Evolutionary conservation across 2,797 vertebrate genomes (phyloP), one percentile per base, ranked within the genome.

Genomic region (Macropodus opercularis): DNA sequence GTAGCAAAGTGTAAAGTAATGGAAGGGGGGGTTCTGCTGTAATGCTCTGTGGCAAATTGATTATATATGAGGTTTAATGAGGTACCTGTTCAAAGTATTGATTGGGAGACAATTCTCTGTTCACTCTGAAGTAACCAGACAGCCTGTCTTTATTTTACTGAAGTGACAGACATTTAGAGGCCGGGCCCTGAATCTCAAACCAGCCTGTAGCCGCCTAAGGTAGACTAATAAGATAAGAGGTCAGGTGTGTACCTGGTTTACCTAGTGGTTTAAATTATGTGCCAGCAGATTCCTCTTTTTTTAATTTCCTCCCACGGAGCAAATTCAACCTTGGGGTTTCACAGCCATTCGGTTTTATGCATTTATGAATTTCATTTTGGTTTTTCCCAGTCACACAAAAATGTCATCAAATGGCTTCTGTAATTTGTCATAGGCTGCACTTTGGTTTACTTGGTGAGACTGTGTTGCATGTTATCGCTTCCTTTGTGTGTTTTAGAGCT

Each of bases 31-130:
- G 72, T 72, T 75, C 15, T 31, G 27, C 55, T 48, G 26, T 60
- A 63, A 79, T 44, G 41, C 46, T 71, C 19, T 40, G 47, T 64
- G 39, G 64, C 19, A 71, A 83, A 80, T 76, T 78, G 78, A 80
- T 83, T 74, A 63, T 69, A 72, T 72, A 69, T 79, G 75, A 80
- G 65, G 40, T 49, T 21, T 46, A 79, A 42, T 68, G 42, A 79
- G 64, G 73, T 56, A 65, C 48, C 71, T 77, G 63, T 65, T 68
- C 41, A 34, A 67, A 39, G 47, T 66, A 87, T 83, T 60, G 82
- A 85, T 77, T 64, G 32, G 43, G 27, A 68, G 69, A 69, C 57
- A 62, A 54, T 29, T 65, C 38, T 69, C 55, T 53, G 50, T 55
- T 70, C 23, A 11, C 36, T 18, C 32, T 14, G 12, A 38, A n/a